These are phyloP conservation scores for Holothuria leucospilota DNA, from an alignment of 53 echinoderm and acorn worm species.

Conservation along the genomic window DNA sequence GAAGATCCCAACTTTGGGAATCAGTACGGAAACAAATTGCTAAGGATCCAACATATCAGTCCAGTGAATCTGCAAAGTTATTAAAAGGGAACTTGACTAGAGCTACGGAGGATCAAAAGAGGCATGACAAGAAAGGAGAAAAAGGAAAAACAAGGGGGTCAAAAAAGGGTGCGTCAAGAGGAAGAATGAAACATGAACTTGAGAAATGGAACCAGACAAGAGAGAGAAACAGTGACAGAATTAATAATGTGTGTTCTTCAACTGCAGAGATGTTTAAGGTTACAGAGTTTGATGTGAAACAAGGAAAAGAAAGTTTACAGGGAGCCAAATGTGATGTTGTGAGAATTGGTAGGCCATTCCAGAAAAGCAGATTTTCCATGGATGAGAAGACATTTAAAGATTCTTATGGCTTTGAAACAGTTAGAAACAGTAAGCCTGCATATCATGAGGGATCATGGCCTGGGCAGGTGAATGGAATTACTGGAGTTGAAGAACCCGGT, in stretches of 20 bases:
- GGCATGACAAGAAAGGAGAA: not conserved
- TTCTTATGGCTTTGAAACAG: not conserved
- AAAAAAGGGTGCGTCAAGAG: slow-evolving; percentile 4
- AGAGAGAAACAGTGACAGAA: too few species aligned
- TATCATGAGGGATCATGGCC: too few species aligned
- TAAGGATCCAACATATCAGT: not conserved
- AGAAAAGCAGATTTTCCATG: not conserved
- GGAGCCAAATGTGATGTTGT: not conserved
- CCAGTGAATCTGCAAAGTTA: not conserved
- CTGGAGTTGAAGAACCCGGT: too few species aligned
- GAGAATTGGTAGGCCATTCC: not conserved
- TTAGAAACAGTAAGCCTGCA: too few species aligned
- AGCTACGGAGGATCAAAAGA: not conserved
- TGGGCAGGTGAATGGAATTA: too few species aligned
- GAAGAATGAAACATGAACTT: not conserved
- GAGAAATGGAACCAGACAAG: too few species aligned
- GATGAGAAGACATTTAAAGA: not conserved
- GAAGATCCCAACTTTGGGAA: not conserved
- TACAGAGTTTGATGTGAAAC: too few species aligned
- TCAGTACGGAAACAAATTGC: not conserved
- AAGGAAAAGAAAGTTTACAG: not conserved
- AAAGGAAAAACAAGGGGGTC: not conserved
- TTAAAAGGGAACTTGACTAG: not conserved
- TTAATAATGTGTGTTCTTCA: too few species aligned
- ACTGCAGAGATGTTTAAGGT: too few species aligned